Evolutionary conservation across 2,797 vertebrate species (phyloP), one percentile per base, ranked within the genome.

Genomic region (Periparus ater): DNA sequence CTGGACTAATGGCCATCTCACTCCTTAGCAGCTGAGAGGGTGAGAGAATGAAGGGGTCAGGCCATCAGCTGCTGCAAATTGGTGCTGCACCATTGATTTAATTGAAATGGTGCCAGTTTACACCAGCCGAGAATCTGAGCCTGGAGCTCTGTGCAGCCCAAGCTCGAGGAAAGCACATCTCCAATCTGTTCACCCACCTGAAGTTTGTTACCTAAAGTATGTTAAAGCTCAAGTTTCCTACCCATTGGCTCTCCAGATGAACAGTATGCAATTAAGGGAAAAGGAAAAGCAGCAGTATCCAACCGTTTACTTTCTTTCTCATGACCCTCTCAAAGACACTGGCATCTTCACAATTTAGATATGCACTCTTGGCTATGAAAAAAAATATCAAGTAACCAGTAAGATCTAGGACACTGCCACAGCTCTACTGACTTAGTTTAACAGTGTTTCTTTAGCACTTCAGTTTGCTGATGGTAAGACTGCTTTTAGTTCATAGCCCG

Each of bases 1-100:
- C 89, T 92, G 94, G 88, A 96, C 95, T 97, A 97, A 98, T 97
- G 91, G 95, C 93, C 91, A 23, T 96, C 95, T 96, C 72, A 11
- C 93, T 97, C 96, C 96, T 96, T 88, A 97, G 89, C 81, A 84
- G 84, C 76, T 84, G 87, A 94, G 74, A 77, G 77, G 63, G 73
- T 79, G 80, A 91, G 84, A 81, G 75, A 96, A 87, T 66, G 76
- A 91, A 66, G 53, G 67, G 85, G 92, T 90, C 93, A 96, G 81
- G 80, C 66, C 81, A 92, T 96, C 91, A 92, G 91, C 92, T 96
- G 97, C 94, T 95, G 88, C 86, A 91, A 82, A 96, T 94, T 85
- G 86, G 88, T 92, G 90, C 93, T 8, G 72, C 91, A 78, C 78
- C 85, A 88, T 93, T 94, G 90, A 73, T 91, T 91, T 91, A 92